phyloP scores from a whole-genome alignment of 1,140 invertebrate species.

The Pseudachorutes palmiensis region DNA sequence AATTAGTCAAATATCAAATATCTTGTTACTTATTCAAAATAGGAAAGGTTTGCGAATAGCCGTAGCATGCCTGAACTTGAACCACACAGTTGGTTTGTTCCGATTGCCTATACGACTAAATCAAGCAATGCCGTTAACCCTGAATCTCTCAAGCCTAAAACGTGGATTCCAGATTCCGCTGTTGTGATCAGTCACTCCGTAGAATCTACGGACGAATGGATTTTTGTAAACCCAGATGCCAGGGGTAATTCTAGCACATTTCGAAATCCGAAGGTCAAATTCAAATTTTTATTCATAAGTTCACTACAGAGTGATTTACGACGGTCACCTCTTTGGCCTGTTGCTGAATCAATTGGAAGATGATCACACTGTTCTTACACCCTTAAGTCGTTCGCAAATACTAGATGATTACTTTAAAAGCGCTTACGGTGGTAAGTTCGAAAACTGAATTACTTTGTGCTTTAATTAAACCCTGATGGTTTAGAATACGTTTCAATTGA shows the following conservation, averaged over 20 bases:
- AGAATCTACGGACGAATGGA: conserved; percentile 9
- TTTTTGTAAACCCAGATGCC: conserved; percentile 25
- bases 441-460: neutral
- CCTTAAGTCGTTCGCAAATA: conserved; percentile 25
- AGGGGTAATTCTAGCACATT: conserved; percentile 6
- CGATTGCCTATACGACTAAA: conserved; percentile 49
- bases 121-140: conserved; percentile 48
- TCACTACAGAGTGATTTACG: conserved; percentile 23
- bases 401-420: conserved; percentile 32
- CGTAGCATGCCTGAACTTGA: neutral
- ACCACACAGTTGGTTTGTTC: conserved; percentile 47
- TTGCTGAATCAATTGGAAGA: conserved; percentile 16
- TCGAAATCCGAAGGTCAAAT: neutral
- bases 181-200: conserved; percentile 41
- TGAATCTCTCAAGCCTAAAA: conserved; percentile 53
- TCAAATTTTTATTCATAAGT: neutral
- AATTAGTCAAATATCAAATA: neutral
- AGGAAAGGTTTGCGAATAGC: conserved; percentile 9
- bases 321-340: neutral
- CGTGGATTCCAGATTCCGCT: conserved; percentile 54
- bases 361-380: conserved; percentile 16
- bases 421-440: conserved; percentile 14
- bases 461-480: neutral
- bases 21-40: too few species aligned
- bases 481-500: conserved; percentile 7